Base-by-base conservation (phyloP, 2,113 vertebrate species). In the Accipiter cooperii region DNA sequence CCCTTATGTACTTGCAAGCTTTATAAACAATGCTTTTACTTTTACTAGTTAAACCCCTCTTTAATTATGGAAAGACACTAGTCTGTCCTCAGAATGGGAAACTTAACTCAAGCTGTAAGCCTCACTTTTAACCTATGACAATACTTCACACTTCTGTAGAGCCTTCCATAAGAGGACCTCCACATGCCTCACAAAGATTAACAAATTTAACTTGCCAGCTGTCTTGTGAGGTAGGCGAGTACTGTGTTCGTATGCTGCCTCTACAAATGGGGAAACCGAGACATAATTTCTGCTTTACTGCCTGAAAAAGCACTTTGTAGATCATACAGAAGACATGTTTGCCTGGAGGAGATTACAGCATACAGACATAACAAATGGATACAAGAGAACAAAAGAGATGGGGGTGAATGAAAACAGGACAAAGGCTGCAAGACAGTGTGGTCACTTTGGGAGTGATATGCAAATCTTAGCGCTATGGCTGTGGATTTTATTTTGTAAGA, bases 231-330 rank as follows among this genome's bases (percentile, higher is more conserved):
- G 58, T 85, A 70, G 82, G 70, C 33, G 64, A 96, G 58, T 46
- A 51, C 58, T 34, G 4, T 28, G 31, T 69, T 84, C 13, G 4
- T 78, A 5, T 33, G 36, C 68, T 60, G 74, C 63, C 25, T 46
- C 78, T 93, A 44, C 70, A 90, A 28, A 70, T 34, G 70, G 63
- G 78, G 77, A 73, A 85, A 52, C 70, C 0, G 20, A 89, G 31
- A 84, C 24, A 31, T n/a, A 21, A 51, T 69, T 92, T 73, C 61
- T 93, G 81, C 77, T 92, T 82, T 91, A 42, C 33, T 89, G 93
- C 84, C 26, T 90, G 74, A 82, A 93, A 97, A 93, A 92, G 93
- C 81, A 47, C 87, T 97, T 96, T 94, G 66, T 36, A 87, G 84
- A 90, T 44, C 58, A 36, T 60, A 63, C 1, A 12, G 87, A 70